A percentile compares a stretch with the other conserved stretches of the same genome.
phyloP scores from a whole-genome alignment of 2,888 invertebrate species.

The Xestia sexstrigata region DNA sequence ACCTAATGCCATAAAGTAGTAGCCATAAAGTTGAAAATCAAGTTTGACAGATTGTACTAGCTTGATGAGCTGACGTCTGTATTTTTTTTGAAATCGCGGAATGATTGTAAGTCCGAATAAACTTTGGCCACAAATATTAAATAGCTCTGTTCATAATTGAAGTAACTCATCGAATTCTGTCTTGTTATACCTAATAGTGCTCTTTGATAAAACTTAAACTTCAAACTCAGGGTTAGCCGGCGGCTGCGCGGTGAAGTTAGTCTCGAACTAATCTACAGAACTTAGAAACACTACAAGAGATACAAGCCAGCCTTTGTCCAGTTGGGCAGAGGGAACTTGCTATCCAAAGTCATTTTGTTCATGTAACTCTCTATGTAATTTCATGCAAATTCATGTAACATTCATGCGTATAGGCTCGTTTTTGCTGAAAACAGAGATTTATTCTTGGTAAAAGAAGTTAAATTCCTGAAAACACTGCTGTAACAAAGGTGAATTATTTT shows the following conservation, averaged over 20 bases:
- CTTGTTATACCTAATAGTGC: not conserved
- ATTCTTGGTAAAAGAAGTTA: too few relatives aligned
- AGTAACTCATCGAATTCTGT: not conserved
- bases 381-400: too few relatives aligned
- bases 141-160: not conserved
- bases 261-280: slow-evolving; percentile 31
- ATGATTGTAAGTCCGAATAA: not conserved
- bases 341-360: slow-evolving; percentile 12
- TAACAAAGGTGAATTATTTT: not conserved
- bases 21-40: too few relatives aligned
- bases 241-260: slow-evolving; percentile 3
- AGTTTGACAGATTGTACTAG: too few relatives aligned
- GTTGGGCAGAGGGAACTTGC: not conserved
- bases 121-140: not conserved
- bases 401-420: not conserved
- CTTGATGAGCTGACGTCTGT: too few relatives aligned
- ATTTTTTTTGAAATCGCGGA: not conserved
- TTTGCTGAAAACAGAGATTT: too few relatives aligned
- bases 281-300: slow-evolving; percentile 36
- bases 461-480: not conserved
- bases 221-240: slow-evolving; percentile 14
- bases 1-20: too few relatives aligned
- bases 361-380: not conserved
- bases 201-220: slow-evolving; percentile 36
- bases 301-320: slow-evolving; percentile 29